Evolutionary conservation across 2,113 vertebrate species (phyloP).

Genomic region (Platysteira castanea): DNA sequence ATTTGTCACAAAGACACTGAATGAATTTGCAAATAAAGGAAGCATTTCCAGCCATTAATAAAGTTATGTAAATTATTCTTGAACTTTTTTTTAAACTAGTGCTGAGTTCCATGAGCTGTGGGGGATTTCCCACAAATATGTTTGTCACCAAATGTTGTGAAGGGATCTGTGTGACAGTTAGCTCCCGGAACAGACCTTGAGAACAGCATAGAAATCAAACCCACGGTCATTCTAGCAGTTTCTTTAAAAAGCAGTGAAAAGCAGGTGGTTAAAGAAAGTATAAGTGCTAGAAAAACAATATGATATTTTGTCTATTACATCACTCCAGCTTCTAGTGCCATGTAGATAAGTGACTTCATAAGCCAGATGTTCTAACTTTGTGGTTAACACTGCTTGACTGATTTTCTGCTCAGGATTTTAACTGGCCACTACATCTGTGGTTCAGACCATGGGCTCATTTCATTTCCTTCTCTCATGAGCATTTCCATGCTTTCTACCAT

Average conservation of each 20-base stretch:
- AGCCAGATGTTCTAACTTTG: conserved; percentile 25
- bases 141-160: neutral
- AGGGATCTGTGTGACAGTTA: neutral
- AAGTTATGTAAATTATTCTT: neutral
- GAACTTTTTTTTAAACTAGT: neutral
- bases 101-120: neutral
- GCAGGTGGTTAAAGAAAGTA: neutral
- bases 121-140: neutral
- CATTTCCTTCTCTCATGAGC: neutral
- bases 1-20: neutral
- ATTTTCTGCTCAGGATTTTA: conserved; percentile 10
- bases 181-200: neutral
- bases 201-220: neutral
- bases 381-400: conserved; percentile 6
- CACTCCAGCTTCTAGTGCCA: neutral
- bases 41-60: neutral
- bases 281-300: neutral
- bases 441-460: neutral
- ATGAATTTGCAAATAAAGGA: neutral
- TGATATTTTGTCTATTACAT: conserved; percentile 8
- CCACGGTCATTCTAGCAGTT: neutral
- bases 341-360: conserved; percentile 21
- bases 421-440: conserved; percentile 6
- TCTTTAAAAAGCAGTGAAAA: neutral
- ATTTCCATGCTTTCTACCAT: conserved; percentile 1